Base-by-base conservation (phyloP, 2,797 vertebrate genomes). In the Gadopsis bispinosus region DNA sequence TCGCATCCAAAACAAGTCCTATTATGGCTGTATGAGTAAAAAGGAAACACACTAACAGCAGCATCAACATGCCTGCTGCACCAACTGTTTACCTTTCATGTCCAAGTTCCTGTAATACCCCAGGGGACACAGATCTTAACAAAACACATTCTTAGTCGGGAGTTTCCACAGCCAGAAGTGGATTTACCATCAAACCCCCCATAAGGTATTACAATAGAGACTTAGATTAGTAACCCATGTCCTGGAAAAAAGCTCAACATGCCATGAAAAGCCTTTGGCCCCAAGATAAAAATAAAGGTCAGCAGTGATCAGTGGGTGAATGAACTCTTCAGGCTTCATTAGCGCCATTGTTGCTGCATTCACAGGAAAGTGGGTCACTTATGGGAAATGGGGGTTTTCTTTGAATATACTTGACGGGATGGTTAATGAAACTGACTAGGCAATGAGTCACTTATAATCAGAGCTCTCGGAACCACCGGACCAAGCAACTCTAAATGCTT, bases 1-100 rank as follows among this genome's bases (percentile, higher is more conserved):
- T 26, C 16, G 10, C 1, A 1, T 50, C 55, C 67, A 88, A 87
- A 88, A 90, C 86, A 88, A 84, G 81, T 77, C 91, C 90, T 86
- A 81, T 87, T 90, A 88, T 77, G 90, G 87, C 10, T 60, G 37
- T 6, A 0, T 62, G 35, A 56, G 45, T 10, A 63, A 67, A 6
- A 62, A 37, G 26, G 2, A 60, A 75, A 65, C 48, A 7, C 64
- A 0, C 4, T 41, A 22, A 41, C 4, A 26, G 26, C 26, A 26
- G 26, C 35, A 37, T 41, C 14, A 22, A n/a, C 13, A 20, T 51
- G 39, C 59, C 58, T 5, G 13, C 50, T 1, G 47, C 26, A 7
- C 3, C 0, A 2, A 13, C 22, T 67, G 72, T 82, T 83, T 73
- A 67, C 58, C 31, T 51, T 14, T 5, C n/a, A 35, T 51, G 5